phyloP scores from a whole-genome alignment of 1,140 invertebrate species.

The Drosophila ananassae region DNA sequence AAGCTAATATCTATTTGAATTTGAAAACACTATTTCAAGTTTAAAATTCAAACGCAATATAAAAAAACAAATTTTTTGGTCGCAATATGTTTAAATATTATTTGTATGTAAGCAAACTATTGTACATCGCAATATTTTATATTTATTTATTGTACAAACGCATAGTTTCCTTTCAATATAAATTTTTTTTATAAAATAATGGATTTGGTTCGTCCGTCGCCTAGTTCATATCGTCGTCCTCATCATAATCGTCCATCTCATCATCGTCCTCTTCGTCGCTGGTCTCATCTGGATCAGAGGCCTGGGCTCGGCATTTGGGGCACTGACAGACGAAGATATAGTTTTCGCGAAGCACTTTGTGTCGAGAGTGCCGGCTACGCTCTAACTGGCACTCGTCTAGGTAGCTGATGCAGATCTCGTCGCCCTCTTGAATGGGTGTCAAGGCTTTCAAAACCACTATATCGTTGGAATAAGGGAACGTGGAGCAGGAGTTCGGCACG shows the following conservation, averaged over 20 bases:
- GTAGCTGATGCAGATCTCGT: conserved; percentile 97
- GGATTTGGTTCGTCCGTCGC: background rate
- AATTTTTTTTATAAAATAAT: background rate
- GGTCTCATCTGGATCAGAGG: conserved; percentile 91
- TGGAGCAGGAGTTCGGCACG: conserved; percentile 92
- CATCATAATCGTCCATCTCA: conserved; percentile 68
- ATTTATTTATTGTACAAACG: too few species aligned
- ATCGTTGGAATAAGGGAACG: conserved; percentile 94
- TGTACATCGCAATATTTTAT: too few species aligned
- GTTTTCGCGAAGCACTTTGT: conserved; percentile 91
- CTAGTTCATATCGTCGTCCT: conserved; percentile 73
- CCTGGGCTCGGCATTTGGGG: conserved; percentile 90
- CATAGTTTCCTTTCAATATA: background rate
- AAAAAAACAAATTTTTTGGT: too few species aligned
- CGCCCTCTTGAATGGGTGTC: conserved; percentile 90
- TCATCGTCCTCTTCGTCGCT: conserved; percentile 87
- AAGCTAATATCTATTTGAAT: too few species aligned
- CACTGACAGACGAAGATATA: conserved; percentile 90
- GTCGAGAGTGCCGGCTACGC: conserved; percentile 93
- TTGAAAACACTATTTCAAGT: too few species aligned
- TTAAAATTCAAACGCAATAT: too few species aligned
- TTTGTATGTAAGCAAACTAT: too few species aligned
- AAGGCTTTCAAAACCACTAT: conserved; percentile 91
- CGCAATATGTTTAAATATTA: too few species aligned
- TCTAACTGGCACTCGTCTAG: conserved; percentile 92